Percentiles rank a stretch among this genome's conserved stretches.
phyloP scores from a whole-genome alignment of 2,888 invertebrate species.

The Acanthosepion esculentum region DNA sequence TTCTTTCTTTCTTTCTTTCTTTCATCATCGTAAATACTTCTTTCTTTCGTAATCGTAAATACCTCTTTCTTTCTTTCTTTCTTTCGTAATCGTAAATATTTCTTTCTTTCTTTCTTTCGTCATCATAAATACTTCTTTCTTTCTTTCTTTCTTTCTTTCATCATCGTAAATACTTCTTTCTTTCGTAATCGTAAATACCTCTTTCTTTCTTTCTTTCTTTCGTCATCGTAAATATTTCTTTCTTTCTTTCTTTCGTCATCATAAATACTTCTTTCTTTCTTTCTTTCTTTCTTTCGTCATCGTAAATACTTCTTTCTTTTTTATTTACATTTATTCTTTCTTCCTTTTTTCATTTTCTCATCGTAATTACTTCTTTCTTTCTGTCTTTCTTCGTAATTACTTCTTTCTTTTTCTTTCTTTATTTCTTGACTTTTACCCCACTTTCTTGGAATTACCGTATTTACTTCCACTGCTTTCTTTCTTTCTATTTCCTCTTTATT shows the following conservation, averaged over 20 bases:
- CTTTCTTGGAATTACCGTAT: too few relatives aligned
- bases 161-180: too few relatives aligned
- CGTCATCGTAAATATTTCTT: background rate
- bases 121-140: too few relatives aligned
- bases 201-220: background rate
- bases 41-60: too few relatives aligned
- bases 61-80: background rate
- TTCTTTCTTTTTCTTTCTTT: background rate
- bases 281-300: background rate
- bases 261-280: background rate
- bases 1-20: too few relatives aligned
- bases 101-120: too few relatives aligned
- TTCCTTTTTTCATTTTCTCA: background rate
- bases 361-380: background rate
- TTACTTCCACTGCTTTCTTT: too few relatives aligned
- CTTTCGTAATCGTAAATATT: background rate
- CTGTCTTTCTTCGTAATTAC: background rate
- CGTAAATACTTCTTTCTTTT: background rate
- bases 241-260: background rate
- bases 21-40: too few relatives aligned
- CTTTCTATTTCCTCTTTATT: too few relatives aligned
- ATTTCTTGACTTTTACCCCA: too few relatives aligned
- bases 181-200: too few relatives aligned
- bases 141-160: background rate
- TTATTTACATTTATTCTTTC: background rate